Base-by-base conservation (phyloP, 1,140 invertebrate genomes). In the Bicyclus anynana region DNA sequence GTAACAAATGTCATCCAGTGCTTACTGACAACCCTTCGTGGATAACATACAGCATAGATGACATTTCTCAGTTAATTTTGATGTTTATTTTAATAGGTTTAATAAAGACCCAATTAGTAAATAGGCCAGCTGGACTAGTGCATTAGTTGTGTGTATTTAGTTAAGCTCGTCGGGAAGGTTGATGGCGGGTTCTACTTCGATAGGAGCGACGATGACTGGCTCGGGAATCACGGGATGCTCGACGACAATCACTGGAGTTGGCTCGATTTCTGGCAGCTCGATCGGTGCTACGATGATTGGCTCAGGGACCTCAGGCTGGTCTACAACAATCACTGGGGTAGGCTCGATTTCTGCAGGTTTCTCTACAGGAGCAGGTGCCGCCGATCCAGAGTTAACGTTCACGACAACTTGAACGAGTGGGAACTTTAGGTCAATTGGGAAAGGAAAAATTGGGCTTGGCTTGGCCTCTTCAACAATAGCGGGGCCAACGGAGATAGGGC, bases 391-490 rank as follows among this genome's bases (percentile, higher is more conserved):
- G 12, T 55, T 20, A n/a, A 59, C 49, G 49, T 59, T 59, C 16
- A 58, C 37, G 23, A 58, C 40, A 65, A 80, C 73, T 63, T 78
- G 77, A 16, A 82, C 74, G 13, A 78, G 66, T 21, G 76, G 67
- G 47, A 67, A 44, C 38, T 47, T 59, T 23, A 46, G 12, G 27
- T 23, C 59, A 2, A 9, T 51, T 12, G 52, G 13, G 16, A 17
- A 16, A 14, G 37, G 37, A 9, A 17, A 38, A 10, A 38, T 17
- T 13, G 37, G 37, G 16, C 10, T 33, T 7, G 37, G 16, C 16
- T 38, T 17, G 3, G 14, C 13, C 16, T 38, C 37, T 14, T 38
- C 37, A 38, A 38, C 37, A 9, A 38, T 38, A 9, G 37, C 37
- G 13, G 37, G 37, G 0, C 37, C 37, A 38, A 17, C 37, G 16